These are phyloP conservation scores for Ophiodon elongatus DNA, from an alignment of 2,113 vertebrate genomes.

Conservation along the genomic window DNA sequence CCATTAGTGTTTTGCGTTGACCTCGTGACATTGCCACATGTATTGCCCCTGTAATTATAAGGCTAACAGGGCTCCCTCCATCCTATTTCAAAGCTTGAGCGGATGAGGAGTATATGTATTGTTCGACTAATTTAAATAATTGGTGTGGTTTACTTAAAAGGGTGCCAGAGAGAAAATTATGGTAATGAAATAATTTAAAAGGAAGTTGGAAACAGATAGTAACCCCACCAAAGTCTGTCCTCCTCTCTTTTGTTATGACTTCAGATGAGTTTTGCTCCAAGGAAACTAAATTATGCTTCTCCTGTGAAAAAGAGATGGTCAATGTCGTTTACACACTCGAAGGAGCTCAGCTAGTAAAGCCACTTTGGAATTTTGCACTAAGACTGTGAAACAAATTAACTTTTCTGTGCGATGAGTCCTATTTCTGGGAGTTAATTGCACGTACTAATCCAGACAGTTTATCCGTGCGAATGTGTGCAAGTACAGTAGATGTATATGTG, in stretches of 20 bases:
- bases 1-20: conserved; percentile 68
- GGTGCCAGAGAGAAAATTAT: conserved; percentile 83
- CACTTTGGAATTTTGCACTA: conserved; percentile 49
- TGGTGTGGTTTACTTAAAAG: conserved; percentile 86
- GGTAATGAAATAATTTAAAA: conserved; percentile 84
- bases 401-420: conserved; percentile 60
- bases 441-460: conserved; percentile 50
- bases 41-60: conserved; percentile 75
- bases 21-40: conserved; percentile 70
- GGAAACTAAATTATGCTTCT: conserved; percentile 81
- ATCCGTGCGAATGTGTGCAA: conserved; percentile 17
- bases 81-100: conserved; percentile 72
- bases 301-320: conserved; percentile 67
- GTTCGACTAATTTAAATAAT: conserved; percentile 85
- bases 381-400: conserved; percentile 72
- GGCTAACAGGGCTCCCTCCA: conserved; percentile 70
- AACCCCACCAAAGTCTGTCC: conserved; percentile 72
- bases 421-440: conserved; percentile 63
- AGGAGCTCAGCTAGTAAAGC: conserved; percentile 64
- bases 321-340: conserved; percentile 65
- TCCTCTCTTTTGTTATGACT: conserved; percentile 74
- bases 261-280: conserved; percentile 75
- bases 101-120: conserved; percentile 75
- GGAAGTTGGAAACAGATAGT: conserved; percentile 75
- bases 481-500: conserved; percentile 35